Conservation (phyloP, 2,888 invertebrate species). For the Napeogenes inachia region DNA sequence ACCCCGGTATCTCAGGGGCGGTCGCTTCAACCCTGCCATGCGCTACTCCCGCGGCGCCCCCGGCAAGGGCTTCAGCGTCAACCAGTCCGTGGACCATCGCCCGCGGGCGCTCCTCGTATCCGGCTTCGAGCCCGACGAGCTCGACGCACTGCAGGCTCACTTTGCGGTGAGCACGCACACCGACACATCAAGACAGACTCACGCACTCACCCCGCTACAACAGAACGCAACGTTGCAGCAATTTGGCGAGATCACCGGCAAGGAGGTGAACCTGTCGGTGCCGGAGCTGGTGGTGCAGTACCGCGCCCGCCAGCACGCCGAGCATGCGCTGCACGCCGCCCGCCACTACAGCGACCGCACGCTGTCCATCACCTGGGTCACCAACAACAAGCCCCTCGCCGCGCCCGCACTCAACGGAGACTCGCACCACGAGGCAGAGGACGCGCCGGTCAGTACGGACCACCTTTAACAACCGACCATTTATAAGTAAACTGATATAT, state of each 20-base stretch:
- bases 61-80: slow-evolving; percentile 56
- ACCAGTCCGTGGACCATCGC: slow-evolving; percentile 88
- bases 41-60: slow-evolving; percentile 50
- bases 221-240: slow-evolving; percentile 75
- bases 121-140: slow-evolving; percentile 90
- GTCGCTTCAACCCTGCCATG: slow-evolving; percentile 53
- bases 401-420: slow-evolving; percentile 43
- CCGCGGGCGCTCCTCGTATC: slow-evolving; percentile 91
- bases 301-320: slow-evolving; percentile 86
- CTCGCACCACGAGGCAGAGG: slow-evolving; percentile 48
- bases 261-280: slow-evolving; percentile 78
- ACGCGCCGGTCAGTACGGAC: slow-evolving; percentile 41
- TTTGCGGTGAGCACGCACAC: slow-evolving; percentile 82
- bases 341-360: slow-evolving; percentile 80
- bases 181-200: background rate
- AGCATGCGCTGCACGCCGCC: slow-evolving; percentile 86
- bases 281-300: slow-evolving; percentile 87
- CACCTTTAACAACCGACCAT: too few relatives aligned
- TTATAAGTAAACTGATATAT: too few relatives aligned
- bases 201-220: background rate
- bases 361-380: slow-evolving; percentile 69
- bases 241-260: slow-evolving; percentile 92
- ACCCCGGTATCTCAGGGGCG: slow-evolving; percentile 45
- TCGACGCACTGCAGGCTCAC: slow-evolving; percentile 87
- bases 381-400: slow-evolving; percentile 45